Percentiles rank a stretch among this genome's conserved stretches.
Evolutionary conservation across 2,888 invertebrate genomes (phyloP).

Genomic region (Heliconius ismenius): DNA sequence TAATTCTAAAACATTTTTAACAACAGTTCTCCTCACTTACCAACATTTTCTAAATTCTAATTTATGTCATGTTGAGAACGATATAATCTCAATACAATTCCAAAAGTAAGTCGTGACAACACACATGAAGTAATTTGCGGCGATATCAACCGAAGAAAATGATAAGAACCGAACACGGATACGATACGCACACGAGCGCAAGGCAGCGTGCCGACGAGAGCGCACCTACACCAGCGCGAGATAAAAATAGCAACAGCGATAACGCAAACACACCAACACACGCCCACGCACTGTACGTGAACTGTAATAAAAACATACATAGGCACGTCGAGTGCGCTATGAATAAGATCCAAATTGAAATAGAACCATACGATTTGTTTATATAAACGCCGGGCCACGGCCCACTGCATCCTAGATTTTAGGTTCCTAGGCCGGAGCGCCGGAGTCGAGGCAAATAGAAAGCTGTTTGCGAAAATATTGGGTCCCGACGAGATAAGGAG

Average conservation of each 20-base stretch:
- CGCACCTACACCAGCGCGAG: slow-evolving; percentile 54
- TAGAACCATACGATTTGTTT: slow-evolving; percentile 69
- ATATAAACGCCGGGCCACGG: slow-evolving; percentile 50
- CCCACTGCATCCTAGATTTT: slow-evolving; percentile 43
- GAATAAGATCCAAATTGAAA: slow-evolving; percentile 74
- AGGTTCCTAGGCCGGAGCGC: slow-evolving; percentile 25
- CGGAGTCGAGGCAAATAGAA: slow-evolving; percentile 55
- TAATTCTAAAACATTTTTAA: neutral
- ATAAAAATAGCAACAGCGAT: slow-evolving; percentile 77
- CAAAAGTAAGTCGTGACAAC: slow-evolving; percentile 46
- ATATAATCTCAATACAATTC: slow-evolving; percentile 35
- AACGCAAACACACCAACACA: slow-evolving; percentile 80
- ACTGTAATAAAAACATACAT: slow-evolving; percentile 80
- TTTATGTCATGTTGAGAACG: neutral
- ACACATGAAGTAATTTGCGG: slow-evolving; percentile 60
- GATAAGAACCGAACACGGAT: slow-evolving; percentile 76
- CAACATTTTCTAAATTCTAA: neutral
- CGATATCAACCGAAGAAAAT: slow-evolving; percentile 65
- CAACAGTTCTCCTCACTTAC: neutral
- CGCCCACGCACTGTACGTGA: slow-evolving; percentile 76
- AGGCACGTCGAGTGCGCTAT: slow-evolving; percentile 63
- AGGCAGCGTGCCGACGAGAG: slow-evolving; percentile 49
- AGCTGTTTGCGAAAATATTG: slow-evolving; percentile 57
- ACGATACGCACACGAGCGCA: slow-evolving; percentile 60
- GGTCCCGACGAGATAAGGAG: slow-evolving; percentile 48